Evolutionary conservation across 2,113 vertebrate genomes (phyloP).

Genomic region (Rhinogobius similis): DNA sequence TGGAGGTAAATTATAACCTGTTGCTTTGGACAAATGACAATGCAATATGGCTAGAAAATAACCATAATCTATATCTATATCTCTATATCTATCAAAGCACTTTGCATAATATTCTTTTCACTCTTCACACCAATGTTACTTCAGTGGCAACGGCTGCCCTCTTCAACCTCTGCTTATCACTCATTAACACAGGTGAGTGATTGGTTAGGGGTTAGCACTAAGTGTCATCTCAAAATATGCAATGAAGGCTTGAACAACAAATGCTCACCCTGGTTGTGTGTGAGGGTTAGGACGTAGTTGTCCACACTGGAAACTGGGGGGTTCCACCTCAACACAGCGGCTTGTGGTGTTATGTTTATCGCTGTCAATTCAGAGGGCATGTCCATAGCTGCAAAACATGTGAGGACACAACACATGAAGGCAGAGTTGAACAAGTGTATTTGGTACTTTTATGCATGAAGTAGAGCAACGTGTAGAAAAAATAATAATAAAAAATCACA

Average conservation of each 20-base stretch:
- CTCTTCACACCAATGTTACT: too few relatives aligned
- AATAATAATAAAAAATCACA: too few relatives aligned
- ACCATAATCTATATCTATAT: too few relatives aligned
- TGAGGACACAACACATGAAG: background rate
- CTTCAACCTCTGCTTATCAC: too few relatives aligned
- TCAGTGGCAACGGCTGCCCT: too few relatives aligned
- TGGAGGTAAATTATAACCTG: too few relatives aligned
- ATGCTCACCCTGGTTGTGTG: conserved; percentile 80
- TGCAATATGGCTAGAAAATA: too few relatives aligned
- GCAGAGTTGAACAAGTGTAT: background rate
- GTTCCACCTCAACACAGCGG: conserved; percentile 88
- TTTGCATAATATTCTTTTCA: too few relatives aligned
- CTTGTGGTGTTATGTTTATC: conserved; percentile 89
- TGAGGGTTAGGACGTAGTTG: conserved; percentile 88
- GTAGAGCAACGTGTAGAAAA: background rate
- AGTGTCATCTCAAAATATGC: background rate
- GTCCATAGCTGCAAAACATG: conserved; percentile 85
- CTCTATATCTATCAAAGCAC: too few relatives aligned
- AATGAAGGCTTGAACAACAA: background rate
- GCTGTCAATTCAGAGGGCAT: conserved; percentile 84
- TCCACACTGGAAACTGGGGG: conserved; percentile 85
- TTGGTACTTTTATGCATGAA: background rate
- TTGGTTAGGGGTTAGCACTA: too few relatives aligned
- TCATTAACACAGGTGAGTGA: too few relatives aligned
- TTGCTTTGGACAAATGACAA: too few relatives aligned